Evolutionary conservation across 2,113 vertebrate genomes (phyloP), one percentile per base, ranked within the genome.

Genomic region (Cavia porcellus): DNA sequence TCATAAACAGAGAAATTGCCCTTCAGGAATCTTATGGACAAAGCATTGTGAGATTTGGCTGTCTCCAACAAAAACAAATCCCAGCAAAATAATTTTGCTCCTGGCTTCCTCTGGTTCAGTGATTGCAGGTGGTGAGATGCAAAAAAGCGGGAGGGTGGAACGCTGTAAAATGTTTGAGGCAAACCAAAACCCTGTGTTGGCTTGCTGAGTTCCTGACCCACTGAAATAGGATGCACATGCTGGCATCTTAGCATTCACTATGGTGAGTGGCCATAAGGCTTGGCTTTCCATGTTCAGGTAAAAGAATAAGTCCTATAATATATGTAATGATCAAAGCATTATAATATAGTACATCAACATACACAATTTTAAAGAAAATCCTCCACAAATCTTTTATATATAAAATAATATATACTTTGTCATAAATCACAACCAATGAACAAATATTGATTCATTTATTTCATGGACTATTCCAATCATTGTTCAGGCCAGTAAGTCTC

Each of bases 91-190:
- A 64, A 47, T 74, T 50, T 86, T 95, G 90, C 24, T 1, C 66
- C 5, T 92, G 82, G 55, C 62, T 72, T 88, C 59, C 42, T 92
- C 55, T 70, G 82, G 92, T 86, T 93, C 86, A 62, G 72, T 86
- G 82, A 17, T 72, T 92, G 74, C 96, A 97, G 95, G 95, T 97
- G 96, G 77, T 66, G 22, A 90, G 68, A 95, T 97, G 92, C 92
- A 94, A 97, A 97, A 57, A 95, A 50, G 70, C 52, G 62, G 66
- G 79, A 35, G 66, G 15, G 42, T n/a, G 2, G 64, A 90, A 89
- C 20, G 6, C 7, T 85, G 12, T 3, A 75, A 75, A 93, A 45
- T 24, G 19, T 62, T 13, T 8, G 15, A 68, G 90, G 45, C 22
- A n/a, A 47, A 62, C 20, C 66, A 42, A 72, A 86, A 74, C 75